Base-by-base conservation (phyloP, 1,140 invertebrate species). In the Fopius arisanus region DNA sequence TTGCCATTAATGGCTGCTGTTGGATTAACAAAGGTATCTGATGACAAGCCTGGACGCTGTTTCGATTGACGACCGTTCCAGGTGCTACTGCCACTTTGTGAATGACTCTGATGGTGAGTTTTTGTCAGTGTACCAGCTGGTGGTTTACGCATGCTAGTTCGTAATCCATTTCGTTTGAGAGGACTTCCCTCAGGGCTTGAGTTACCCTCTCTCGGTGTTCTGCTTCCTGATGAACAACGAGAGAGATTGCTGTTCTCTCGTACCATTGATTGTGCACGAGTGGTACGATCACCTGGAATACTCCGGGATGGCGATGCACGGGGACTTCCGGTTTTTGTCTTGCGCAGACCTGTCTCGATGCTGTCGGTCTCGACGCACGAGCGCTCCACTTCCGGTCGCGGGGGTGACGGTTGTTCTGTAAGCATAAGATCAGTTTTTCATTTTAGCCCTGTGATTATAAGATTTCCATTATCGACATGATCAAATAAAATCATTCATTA, bases 31-130 rank as follows among this genome's bases (percentile, higher is more conserved):
- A 94, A 94, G 0, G 92, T 94, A 16, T 94, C 93, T 2, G 89
- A 82, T 40, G 88, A 90, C n/a, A 94, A 84, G 0, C 89, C 88
- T 0, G 92, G 90, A 33, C 93, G 88, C 14, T 91, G 86, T 26
- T 88, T 86, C 0, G 84, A 88, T 54, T 87, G 87, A 6, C 93
- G 88, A 1, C 92, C 92, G 75, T 91, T 92, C 93, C 93, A 94
- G 0, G 93, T 94, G 73, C 92, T 93, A 48, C 90, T 91, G n/a
- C 88, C 70, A 59, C 16, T 12, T 33, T 40, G 59, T 65, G 68
- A 48, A 48, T 14, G 41, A 54, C 66, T 26, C n/a, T 31, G 68
- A 41, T 26, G 59, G 43, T 33, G 80, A 78, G 88, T 76, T 81
- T 89, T 72, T 80, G 87, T 81, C 74, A 88, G 31, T 81, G 88